A percentile compares a stretch with the other conserved stretches of the same genome.
phyloP scores from a whole-genome alignment of 2,888 invertebrate species.

The Mimachlamys varia region DNA sequence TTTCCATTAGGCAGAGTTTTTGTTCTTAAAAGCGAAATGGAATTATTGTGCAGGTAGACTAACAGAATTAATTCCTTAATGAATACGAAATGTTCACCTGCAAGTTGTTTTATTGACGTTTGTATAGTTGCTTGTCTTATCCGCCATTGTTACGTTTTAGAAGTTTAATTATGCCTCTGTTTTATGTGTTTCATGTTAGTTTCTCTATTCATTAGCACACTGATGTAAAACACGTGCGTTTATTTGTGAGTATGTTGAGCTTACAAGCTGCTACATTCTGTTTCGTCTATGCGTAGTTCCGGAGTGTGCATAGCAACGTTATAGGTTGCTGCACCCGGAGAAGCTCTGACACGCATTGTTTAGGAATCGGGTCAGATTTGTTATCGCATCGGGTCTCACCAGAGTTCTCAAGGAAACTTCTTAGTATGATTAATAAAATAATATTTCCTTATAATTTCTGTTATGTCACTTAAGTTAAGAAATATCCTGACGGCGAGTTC shows the following conservation, averaged over 20 bases:
- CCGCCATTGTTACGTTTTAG: not conserved
- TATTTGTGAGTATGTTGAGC: not conserved
- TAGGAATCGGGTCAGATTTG: not conserved
- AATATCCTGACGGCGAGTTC: too few species aligned
- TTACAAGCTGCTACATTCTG: not conserved
- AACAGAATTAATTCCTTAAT: not conserved
- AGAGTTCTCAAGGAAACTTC: too few species aligned
- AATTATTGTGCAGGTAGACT: not conserved
- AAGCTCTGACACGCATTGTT: not conserved
- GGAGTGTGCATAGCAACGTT: not conserved
- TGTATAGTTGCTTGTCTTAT: not conserved
- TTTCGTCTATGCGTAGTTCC: not conserved
- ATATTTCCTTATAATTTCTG: too few species aligned
- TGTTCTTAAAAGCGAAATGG: not conserved
- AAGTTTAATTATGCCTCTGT: conserved; percentile 12
- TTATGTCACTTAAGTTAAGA: too few species aligned
- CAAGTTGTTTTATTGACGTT: not conserved
- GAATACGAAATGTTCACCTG: not conserved
- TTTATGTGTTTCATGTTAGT: not conserved
- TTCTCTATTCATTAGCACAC: not conserved
- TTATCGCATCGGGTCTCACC: too few species aligned
- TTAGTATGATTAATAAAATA: too few species aligned
- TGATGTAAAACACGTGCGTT: not conserved
- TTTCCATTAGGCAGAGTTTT: not conserved
- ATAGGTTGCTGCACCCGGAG: not conserved